These are phyloP conservation scores for Apostichopus japonicus DNA, from an alignment of 35 echinoderm and acorn worm genomes.

Conservation along the genomic window DNA sequence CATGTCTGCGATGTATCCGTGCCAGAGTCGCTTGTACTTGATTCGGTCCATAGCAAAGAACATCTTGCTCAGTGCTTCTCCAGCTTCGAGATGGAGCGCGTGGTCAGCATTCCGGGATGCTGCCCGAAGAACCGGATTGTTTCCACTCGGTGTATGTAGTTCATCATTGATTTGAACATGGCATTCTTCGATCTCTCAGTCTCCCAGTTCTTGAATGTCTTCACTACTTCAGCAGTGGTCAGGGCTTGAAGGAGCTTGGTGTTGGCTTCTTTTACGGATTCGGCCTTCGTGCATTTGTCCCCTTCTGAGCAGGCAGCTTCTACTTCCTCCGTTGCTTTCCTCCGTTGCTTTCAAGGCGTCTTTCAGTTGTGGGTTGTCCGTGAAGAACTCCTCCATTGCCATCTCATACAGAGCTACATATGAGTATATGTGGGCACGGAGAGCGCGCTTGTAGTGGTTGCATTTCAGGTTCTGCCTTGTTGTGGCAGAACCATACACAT, in stretches of 20 bases:
- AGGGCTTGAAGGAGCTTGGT: neutral
- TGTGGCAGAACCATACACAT: slow-evolving; percentile 64
- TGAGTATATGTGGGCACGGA: slow-evolving; percentile 51
- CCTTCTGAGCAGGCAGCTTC: no score
- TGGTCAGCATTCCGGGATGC: no score
- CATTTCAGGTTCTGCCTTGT: slow-evolving; percentile 59
- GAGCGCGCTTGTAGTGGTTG: slow-evolving; percentile 27
- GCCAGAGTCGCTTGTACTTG: no score
- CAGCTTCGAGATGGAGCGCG: neutral
- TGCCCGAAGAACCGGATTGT: slow-evolving; percentile 2
- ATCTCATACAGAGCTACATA: slow-evolving; percentile 58
- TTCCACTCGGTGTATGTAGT: neutral
- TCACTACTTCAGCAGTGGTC: neutral
- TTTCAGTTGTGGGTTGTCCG: no score
- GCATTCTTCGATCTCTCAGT: slow-evolving; percentile 8
- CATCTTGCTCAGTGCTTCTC: neutral
- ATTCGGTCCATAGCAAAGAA: no score
- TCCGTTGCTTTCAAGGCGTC: neutral
- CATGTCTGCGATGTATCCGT: neutral
- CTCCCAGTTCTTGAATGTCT: slow-evolving; percentile 6
- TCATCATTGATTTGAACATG: no score
- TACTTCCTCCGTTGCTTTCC: neutral
- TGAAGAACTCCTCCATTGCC: slow-evolving; percentile 20
- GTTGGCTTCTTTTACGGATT: neutral
- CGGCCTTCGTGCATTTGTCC: neutral